phyloP scores from a whole-genome alignment of 2,113 vertebrate species.

The Mastomys natalensis region DNA sequence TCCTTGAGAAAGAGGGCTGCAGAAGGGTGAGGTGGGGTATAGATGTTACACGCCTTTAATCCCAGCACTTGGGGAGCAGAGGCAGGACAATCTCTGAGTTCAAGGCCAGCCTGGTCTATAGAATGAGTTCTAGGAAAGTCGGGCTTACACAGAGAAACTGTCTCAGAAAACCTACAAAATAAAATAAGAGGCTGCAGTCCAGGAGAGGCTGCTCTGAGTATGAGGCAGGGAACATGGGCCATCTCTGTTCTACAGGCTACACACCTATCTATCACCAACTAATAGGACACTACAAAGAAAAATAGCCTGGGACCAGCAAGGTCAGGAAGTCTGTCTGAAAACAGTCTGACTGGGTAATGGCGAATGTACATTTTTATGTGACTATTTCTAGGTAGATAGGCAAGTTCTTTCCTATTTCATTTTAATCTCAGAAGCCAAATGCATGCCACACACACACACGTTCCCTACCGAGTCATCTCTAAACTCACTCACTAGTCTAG shows the following conservation, averaged over 20 bases:
- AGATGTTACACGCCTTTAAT: background rate
- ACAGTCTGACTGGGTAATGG: background rate
- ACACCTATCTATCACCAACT: background rate
- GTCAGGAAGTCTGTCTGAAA: slow-evolving; percentile 10
- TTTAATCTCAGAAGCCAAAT: slow-evolving; percentile 39
- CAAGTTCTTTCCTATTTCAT: background rate
- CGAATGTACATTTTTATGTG: background rate
- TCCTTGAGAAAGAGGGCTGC: background rate
- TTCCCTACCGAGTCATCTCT: background rate
- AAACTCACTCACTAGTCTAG: background rate
- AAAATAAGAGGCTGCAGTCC: background rate
- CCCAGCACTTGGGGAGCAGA: background rate
- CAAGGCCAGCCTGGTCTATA: background rate
- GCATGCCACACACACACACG: background rate
- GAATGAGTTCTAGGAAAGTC: background rate
- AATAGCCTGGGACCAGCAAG: background rate
- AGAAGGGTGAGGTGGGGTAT: background rate
- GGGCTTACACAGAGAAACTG: background rate
- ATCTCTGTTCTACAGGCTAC: background rate
- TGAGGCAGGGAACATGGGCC: background rate
- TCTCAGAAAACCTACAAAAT: background rate
- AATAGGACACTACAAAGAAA: background rate
- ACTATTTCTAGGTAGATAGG: background rate
- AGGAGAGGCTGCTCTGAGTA: background rate
- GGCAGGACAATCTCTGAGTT: background rate